Base-by-base conservation (phyloP, 2,888 invertebrate species). In the Agonopterix subpropinquella region DNA sequence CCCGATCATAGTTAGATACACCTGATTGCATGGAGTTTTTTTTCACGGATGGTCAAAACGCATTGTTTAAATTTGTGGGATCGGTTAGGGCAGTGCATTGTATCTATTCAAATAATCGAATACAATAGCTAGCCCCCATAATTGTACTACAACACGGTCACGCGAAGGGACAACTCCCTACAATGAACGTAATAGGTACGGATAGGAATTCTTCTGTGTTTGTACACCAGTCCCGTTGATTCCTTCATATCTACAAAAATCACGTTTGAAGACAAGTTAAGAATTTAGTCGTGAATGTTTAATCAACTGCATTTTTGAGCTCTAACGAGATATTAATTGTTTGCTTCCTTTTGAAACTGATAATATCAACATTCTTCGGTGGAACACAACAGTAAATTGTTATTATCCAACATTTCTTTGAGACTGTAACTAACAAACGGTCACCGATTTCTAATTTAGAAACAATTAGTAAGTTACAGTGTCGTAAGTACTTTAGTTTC, bases 21-120 rank as follows among this genome's bases (percentile, higher is more conserved):
- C 50, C 48, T 50, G 61, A 55, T 53, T 53, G 56, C 56, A 58
- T 59, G 48, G 53, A 49, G 56, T 58, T 52, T 46, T 64, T 63
- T 70, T 73, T 74, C 64, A 64, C 62, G 63, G 59, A 63, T 60
- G 65, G 60, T 56, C 57, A 55, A 59, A 57, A 57, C 47, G 54
- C 59, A 71, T 78, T 76, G 76, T 80, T 75, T 70, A 67, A 69
- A 62, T 63, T 66, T 60, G 61, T 75, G 73, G 78, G 77, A 69
- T 75, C 59, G 75, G 73, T 64, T 67, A 67, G 73, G 73, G 70
- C 56, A 65, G 57, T 56, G 62, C 61, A 75, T 78, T 75, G 75
- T 74, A 54, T 62, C 66, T 64, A 76, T 77, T 77, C 71, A 71
- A 68, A 63, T 54, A 55, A 58, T 45, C 56, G 56, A 58, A 57